phyloP scores from a whole-genome alignment of 2,888 invertebrate species.

The Neoscelio sp. region DNA sequence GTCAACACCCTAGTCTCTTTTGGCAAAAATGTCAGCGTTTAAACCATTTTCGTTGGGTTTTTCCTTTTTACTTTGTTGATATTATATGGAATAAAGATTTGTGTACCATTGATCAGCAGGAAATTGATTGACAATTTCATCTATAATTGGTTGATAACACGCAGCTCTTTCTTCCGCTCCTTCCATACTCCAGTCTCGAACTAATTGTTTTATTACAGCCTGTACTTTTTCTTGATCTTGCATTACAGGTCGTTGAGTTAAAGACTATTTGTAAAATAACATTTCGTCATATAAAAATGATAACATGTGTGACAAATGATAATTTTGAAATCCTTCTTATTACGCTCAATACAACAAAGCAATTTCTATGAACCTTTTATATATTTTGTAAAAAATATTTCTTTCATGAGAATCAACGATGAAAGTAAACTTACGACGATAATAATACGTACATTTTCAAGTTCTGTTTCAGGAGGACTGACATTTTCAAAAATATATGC shows the following conservation, averaged over 20 bases:
- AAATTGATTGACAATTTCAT: slow-evolving; percentile 90
- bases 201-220: slow-evolving; percentile 96
- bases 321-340: too few relatives aligned
- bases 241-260: slow-evolving; percentile 80
- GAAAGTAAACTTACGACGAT: too few relatives aligned
- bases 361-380: too few relatives aligned
- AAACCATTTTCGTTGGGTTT: too few relatives aligned
- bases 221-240: slow-evolving; percentile 91
- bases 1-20: too few relatives aligned
- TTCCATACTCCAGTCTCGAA: slow-evolving; percentile 97
- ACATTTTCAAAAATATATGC: slow-evolving; percentile 93
- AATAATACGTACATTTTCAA: slow-evolving; percentile 78
- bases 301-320: too few relatives aligned
- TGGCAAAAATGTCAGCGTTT: too few relatives aligned
- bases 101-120: slow-evolving; percentile 86
- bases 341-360: too few relatives aligned
- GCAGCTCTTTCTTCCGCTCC: slow-evolving; percentile 92
- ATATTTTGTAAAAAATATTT: too few relatives aligned
- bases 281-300: slow-evolving; percentile 9
- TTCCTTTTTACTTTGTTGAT: too few relatives aligned
- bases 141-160: slow-evolving; percentile 95
- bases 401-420: too few relatives aligned
- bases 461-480: slow-evolving; percentile 78
- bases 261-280: slow-evolving; percentile 61
- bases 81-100: too few relatives aligned